These are phyloP conservation scores for Tadarida brasiliensis DNA, from an alignment of 2,797 vertebrate genomes.

Conservation along the genomic window DNA sequence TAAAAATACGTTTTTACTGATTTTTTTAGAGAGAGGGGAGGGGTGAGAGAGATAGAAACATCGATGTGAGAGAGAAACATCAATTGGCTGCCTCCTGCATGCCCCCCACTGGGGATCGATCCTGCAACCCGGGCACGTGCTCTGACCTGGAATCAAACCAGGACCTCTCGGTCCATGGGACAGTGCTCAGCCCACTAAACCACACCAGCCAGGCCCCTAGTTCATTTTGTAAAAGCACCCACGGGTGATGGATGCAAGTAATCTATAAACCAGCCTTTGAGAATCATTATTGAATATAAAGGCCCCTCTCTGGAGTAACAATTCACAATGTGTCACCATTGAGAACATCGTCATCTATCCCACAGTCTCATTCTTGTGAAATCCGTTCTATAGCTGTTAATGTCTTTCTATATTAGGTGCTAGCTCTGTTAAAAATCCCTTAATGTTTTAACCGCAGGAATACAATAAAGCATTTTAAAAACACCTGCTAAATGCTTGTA, in stretches of 20 bases:
- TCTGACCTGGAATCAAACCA: too few species aligned
- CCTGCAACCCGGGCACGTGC: too few species aligned
- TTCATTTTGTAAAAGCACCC: too few species aligned
- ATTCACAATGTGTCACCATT: background rate
- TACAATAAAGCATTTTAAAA: conserved; percentile 51
- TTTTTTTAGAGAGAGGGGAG: too few species aligned
- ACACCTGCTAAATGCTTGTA: conserved; percentile 8
- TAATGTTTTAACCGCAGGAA: conserved; percentile 30
- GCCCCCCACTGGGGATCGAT: too few species aligned
- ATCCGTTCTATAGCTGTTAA: background rate
- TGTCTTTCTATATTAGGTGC: conserved; percentile 52
- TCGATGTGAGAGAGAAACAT: too few species aligned
- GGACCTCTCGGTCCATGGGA: too few species aligned
- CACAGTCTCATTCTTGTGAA: background rate
- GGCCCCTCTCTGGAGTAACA: background rate
- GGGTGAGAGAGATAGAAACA: too few species aligned
- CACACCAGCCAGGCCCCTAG: too few species aligned
- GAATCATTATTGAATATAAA: background rate
- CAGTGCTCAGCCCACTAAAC: too few species aligned
- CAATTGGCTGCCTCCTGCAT: too few species aligned
- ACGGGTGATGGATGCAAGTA: background rate
- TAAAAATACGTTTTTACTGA: too few species aligned
- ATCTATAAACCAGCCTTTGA: background rate
- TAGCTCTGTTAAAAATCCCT: conserved; percentile 54
- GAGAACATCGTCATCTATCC: background rate